Base-by-base conservation (phyloP, 2,797 vertebrate species). In the Pipistrellus pygmaeus region DNA sequence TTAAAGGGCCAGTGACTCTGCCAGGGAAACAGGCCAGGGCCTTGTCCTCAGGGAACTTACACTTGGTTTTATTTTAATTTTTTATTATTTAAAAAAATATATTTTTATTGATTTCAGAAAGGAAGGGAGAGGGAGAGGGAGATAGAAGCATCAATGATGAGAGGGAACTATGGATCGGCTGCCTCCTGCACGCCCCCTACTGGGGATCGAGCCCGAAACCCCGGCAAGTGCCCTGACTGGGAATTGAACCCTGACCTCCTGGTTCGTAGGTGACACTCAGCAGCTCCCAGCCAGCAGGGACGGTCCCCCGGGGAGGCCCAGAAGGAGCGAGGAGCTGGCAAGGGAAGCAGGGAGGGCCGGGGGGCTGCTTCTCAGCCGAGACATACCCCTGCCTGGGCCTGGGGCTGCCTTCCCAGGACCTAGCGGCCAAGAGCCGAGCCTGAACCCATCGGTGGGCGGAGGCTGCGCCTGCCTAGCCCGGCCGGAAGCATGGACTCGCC, bases 41-140 rank as follows among this genome's bases (percentile, higher is more conserved):
- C 21, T 53, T 30, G 46, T 57, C 51, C 66, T 88, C 60, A 85
- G 64, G 80, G 51, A 88, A 88, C 35, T 75, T 75, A 76, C 6
- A 60, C 57, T 60, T 6, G 27, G 27, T 60, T 57, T 57, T 11
- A 5, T 27, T 60, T 60, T 13, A 27, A 13, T 60, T 25, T 13
- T 6, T 27, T 60, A 27, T 60, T 60, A 60, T 9, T 60, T 60
- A 5, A 2, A 60, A 60, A 60, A 2, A 60, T 60, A 60, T 13
- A 6, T 60, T 60, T 27, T 60, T 27, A 11, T 60, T 60, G 57
- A 60, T 60, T 60, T 60, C 9, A 27, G 57, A n/a, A n/a, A n/a
- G n/a, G n/a, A n/a, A n/a, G n/a, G n/a, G n/a, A 27, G 57, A 60
- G 23, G 55, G 25, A 60, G 55, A 2, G 55, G 8, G 21, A 55